These are phyloP conservation scores for Trachelus tabidus DNA, from an alignment of 2,888 invertebrate genomes.

Conservation along the genomic window DNA sequence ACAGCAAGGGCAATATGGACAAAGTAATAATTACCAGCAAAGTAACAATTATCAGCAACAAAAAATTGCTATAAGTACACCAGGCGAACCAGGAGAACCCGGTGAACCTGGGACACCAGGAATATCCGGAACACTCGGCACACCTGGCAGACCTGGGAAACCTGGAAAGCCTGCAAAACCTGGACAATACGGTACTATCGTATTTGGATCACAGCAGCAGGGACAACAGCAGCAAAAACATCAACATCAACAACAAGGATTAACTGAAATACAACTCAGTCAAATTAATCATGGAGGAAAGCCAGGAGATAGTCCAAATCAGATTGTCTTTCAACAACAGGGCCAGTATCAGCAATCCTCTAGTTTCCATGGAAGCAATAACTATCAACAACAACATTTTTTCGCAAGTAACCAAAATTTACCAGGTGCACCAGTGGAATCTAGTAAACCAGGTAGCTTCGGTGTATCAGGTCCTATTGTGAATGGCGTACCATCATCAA, in stretches of 20 bases:
- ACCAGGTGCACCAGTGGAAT: neutral
- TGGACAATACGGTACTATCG: neutral
- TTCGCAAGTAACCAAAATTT: neutral
- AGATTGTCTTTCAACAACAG: neutral
- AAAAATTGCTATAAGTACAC: constrained; percentile 27
- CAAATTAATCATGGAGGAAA: neutral
- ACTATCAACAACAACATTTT: neutral
- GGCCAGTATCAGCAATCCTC: neutral
- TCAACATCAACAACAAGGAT: constrained; percentile 12
- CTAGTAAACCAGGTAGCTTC: neutral
- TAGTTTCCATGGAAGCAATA: neutral
- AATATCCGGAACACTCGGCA: constrained; percentile 22
- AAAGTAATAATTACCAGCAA: constrained; percentile 9
- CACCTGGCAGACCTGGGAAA: constrained; percentile 13
- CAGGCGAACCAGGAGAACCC: constrained; percentile 42
- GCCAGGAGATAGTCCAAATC: neutral
- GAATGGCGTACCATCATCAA: no score
- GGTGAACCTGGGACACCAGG: constrained; percentile 12
- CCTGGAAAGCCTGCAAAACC: constrained; percentile 1
- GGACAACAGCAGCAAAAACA: constrained; percentile 7
- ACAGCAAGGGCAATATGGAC: constrained; percentile 10
- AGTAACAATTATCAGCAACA: constrained; percentile 11
- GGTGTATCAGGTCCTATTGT: neutral
- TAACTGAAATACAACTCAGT: constrained; percentile 10
- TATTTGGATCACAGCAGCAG: constrained; percentile 10